Conservation (phyloP, 2,797 vertebrate species). For the Phalanger gymnotis region DNA sequence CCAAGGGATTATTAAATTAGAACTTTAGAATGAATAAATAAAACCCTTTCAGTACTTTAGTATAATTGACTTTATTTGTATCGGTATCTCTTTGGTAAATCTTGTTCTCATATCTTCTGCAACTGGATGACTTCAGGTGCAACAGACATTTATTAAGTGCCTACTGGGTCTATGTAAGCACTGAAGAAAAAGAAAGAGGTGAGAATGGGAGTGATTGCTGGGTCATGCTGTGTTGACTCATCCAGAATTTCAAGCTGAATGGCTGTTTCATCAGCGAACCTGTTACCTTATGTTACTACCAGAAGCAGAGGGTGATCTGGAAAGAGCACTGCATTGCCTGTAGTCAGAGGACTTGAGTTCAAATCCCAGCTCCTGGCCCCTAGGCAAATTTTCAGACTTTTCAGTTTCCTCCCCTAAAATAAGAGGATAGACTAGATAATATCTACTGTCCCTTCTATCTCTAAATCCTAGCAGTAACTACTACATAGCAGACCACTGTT, state of each 20-base stretch:
- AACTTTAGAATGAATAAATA: conserved; percentile 19
- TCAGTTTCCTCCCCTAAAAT: neutral
- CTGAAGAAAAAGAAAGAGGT: neutral
- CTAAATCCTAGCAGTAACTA: neutral
- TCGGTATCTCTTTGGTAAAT: neutral
- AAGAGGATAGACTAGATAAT: neutral
- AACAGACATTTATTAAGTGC: neutral
- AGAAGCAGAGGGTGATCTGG: neutral
- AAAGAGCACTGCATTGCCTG: neutral
- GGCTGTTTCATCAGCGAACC: neutral
- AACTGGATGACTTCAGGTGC: neutral
- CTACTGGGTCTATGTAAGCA: neutral
- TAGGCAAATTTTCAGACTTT: neutral
- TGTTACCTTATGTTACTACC: neutral
- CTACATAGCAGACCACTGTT: neutral
- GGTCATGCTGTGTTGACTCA: neutral
- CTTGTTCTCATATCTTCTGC: neutral
- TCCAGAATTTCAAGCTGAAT: neutral
- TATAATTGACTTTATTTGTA: neutral
- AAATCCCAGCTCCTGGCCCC: neutral
- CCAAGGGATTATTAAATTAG: conserved; percentile 25
- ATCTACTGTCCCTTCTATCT: neutral
- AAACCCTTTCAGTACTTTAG: neutral
- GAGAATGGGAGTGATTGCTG: neutral
- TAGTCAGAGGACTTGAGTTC: neutral